phyloP scores from a whole-genome alignment of 2,797 vertebrate genomes.

The Catostomus latipinnis region DNA sequence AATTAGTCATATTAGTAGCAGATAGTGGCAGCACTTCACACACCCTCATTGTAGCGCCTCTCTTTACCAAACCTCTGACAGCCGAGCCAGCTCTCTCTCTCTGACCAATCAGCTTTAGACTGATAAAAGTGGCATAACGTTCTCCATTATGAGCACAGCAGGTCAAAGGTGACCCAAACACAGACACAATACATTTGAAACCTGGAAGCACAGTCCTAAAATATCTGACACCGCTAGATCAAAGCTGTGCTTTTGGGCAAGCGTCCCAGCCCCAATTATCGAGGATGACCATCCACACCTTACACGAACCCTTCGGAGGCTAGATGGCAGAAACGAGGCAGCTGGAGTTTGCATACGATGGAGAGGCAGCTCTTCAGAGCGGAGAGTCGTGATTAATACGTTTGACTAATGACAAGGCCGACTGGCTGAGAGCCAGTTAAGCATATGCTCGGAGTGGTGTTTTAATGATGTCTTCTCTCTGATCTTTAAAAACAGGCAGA shows the following conservation, averaged over 20 bases:
- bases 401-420: conserved; percentile 66
- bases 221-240: conserved; percentile 34
- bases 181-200: conserved; percentile 23
- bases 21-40: conserved; percentile 47
- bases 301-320: conserved; percentile 20
- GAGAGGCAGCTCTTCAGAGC: conserved; percentile 44
- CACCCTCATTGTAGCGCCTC: conserved; percentile 23
- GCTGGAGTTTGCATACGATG: conserved; percentile 30
- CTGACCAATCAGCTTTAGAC: background rate
- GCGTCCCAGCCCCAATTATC: conserved; percentile 19
- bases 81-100: background rate
- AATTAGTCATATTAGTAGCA: conserved; percentile 32
- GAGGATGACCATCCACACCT: conserved; percentile 19
- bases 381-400: conserved; percentile 61
- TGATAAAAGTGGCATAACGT: background rate
- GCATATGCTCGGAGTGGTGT: conserved; percentile 78
- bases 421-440: conserved; percentile 62
- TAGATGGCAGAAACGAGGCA: background rate
- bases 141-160: background rate
- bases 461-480: conserved; percentile 79
- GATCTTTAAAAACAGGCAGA: conserved; percentile 76
- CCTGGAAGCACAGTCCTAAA: conserved; percentile 26
- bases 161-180: conserved; percentile 54
- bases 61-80: conserved; percentile 3
- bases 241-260: conserved; percentile 47